A percentile compares a stretch with the other conserved stretches of the same genome.
These are phyloP conservation scores for Bombus picipes DNA, from an alignment of 1,140 invertebrate genomes.

Conservation along the genomic window DNA sequence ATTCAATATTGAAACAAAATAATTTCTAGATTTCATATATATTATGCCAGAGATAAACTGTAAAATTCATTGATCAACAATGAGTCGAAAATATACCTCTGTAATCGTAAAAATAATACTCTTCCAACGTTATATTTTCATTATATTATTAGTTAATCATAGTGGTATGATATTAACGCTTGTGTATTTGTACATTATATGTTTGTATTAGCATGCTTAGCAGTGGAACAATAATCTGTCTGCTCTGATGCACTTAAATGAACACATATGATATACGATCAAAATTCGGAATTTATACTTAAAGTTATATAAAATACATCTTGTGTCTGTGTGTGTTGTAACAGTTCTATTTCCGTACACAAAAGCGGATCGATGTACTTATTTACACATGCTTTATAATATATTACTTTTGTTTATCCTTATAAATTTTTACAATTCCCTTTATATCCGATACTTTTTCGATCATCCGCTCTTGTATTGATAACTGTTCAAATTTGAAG, in stretches of 20 bases:
- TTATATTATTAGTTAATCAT: conserved; percentile 47
- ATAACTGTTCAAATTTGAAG: background rate
- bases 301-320: conserved; percentile 9
- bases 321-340: background rate
- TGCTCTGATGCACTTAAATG: background rate
- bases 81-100: conserved; percentile 78
- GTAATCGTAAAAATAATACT: conserved; percentile 66
- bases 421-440: background rate
- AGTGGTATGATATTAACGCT: conserved; percentile 47
- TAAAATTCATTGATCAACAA: conserved; percentile 80
- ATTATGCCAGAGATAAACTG: conserved; percentile 64
- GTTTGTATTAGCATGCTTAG: conserved; percentile 9
- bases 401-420: background rate
- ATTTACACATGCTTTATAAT: background rate
- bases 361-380: background rate
- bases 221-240: background rate
- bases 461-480: background rate
- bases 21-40: conserved; percentile 59
- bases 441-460: background rate
- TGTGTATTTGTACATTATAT: conserved; percentile 54
- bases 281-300: conserved; percentile 5
- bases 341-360: background rate
- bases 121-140: conserved; percentile 56
- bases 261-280: conserved; percentile 26
- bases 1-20: conserved; percentile 55